These are phyloP conservation scores for Erynnis tages DNA, from an alignment of 2,888 invertebrate species.

Conservation along the genomic window DNA sequence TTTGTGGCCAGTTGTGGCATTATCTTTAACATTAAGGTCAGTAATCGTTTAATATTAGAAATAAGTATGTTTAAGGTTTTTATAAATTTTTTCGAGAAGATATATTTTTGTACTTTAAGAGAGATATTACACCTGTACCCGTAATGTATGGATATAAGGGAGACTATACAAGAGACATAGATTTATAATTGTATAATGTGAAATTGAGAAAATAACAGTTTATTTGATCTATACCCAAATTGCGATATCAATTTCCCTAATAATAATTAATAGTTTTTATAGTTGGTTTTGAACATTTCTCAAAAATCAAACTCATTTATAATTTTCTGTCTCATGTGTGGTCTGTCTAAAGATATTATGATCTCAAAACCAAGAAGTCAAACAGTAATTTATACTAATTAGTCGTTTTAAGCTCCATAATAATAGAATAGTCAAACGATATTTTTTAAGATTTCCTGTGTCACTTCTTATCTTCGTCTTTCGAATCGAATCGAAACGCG, in stretches of 20 bases:
- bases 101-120: slow-evolving; percentile 18
- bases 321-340: background rate
- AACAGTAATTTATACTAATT: slow-evolving; percentile 26
- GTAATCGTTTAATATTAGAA: slow-evolving; percentile 35
- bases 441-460: slow-evolving; percentile 7
- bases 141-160: slow-evolving; percentile 9
- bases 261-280: too few relatives aligned
- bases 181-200: background rate
- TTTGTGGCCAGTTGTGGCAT: slow-evolving; percentile 33
- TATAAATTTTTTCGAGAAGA: slow-evolving; percentile 19
- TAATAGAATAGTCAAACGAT: slow-evolving; percentile 7
- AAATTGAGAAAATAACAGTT: too few relatives aligned
- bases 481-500: too few relatives aligned
- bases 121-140: slow-evolving; percentile 6
- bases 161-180: background rate
- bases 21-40: slow-evolving; percentile 37
- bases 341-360: slow-evolving; percentile 24
- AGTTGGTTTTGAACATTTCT: too few relatives aligned
- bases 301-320: too few relatives aligned
- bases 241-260: too few relatives aligned
- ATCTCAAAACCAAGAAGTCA: slow-evolving; percentile 41
- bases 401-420: slow-evolving; percentile 31
- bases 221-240: too few relatives aligned
- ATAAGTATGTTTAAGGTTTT: slow-evolving; percentile 28
- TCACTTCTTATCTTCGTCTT: background rate